A percentile compares a stretch with the other conserved stretches of the same genome.
These are phyloP conservation scores for Eupeodes latifasciatus DNA, from an alignment of 2,888 invertebrate species.

Conservation along the genomic window DNA sequence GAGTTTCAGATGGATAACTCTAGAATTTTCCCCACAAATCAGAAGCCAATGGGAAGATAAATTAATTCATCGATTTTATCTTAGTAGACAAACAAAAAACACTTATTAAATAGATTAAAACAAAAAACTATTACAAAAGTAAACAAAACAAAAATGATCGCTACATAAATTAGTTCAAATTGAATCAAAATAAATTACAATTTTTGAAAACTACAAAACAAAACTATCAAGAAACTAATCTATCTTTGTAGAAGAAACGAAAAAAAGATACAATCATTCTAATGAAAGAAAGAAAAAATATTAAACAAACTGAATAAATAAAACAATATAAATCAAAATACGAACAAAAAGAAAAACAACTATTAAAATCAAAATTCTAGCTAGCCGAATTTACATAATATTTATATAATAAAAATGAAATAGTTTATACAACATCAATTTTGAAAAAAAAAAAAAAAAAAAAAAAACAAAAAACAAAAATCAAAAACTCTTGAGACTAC, in stretches of 20 bases:
- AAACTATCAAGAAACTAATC: constrained; percentile 54
- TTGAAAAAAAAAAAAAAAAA: constrained; percentile 30
- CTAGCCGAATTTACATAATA: constrained; percentile 67
- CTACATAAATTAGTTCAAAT: constrained; percentile 51
- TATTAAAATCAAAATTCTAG: constrained; percentile 57
- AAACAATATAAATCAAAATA: constrained; percentile 32
- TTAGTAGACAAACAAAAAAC: constrained; percentile 9
- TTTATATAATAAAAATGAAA: constrained; percentile 27
- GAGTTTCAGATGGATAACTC: constrained; percentile 92
- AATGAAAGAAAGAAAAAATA: constrained; percentile 28
- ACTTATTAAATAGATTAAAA: background rate
- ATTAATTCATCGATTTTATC: constrained; percentile 61
- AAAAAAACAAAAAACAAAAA: constrained; percentile 19
- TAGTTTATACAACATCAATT: constrained; percentile 33
- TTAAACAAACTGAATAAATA: constrained; percentile 23
- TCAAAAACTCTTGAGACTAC: constrained; percentile 36
- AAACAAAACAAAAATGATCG: background rate
- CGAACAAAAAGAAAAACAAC: constrained; percentile 14
- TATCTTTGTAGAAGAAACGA: constrained; percentile 65
- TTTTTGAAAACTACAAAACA: constrained; percentile 57
- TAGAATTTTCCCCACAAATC: constrained; percentile 85
- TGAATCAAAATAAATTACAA: constrained; percentile 41
- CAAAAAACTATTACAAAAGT: background rate
- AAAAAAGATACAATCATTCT: constrained; percentile 42
- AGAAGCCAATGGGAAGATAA: constrained; percentile 80